These are phyloP conservation scores for Sialia sialis DNA, from an alignment of 2,113 vertebrate species.

Conservation along the genomic window DNA sequence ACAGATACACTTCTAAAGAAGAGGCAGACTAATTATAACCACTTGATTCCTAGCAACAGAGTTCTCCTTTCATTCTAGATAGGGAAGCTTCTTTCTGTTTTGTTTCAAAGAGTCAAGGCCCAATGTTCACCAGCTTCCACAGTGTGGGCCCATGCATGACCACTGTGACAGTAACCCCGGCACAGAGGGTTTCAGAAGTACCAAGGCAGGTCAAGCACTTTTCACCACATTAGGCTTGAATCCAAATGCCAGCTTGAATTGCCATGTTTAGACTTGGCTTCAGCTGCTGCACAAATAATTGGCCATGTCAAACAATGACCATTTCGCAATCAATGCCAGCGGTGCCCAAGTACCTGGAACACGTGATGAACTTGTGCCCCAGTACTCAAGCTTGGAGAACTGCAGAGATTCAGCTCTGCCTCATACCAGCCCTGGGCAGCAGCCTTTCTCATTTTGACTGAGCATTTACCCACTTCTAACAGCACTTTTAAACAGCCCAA, in stretches of 20 bases:
- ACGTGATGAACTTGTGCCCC: background rate
- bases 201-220: background rate
- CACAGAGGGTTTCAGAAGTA: background rate
- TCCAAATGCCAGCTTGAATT: background rate
- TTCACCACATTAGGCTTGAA: background rate
- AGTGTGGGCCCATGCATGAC: rapidly evolving
- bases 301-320: background rate
- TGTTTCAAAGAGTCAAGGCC: background rate
- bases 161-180: background rate
- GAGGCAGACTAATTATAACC: constrained; percentile 36
- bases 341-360: background rate
- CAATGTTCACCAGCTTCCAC: background rate
- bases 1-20: background rate
- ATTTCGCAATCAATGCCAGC: background rate
- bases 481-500: background rate
- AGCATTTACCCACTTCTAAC: background rate
- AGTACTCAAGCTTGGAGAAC: background rate
- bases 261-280: background rate
- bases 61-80: background rate
- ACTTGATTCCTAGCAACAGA: constrained; percentile 27
- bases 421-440: background rate
- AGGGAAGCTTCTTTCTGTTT: background rate
- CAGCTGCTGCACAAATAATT: background rate
- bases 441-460: background rate
- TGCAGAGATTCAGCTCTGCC: background rate